Conservation (phyloP, 2,888 invertebrate species). For the Cybosia mesomella region DNA sequence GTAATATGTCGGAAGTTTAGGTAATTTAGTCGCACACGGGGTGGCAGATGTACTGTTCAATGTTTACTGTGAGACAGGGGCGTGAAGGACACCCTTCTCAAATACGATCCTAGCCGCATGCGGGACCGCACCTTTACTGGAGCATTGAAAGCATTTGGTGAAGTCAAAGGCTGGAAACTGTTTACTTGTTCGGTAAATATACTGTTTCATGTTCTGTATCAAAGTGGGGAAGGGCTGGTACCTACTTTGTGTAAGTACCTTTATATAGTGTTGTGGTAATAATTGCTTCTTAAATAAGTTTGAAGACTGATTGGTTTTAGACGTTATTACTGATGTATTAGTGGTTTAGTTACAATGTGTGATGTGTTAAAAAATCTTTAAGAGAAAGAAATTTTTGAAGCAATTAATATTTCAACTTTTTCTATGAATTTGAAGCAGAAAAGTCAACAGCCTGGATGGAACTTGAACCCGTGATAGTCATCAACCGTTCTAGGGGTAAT, state of each 20-base stretch:
- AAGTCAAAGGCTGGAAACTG: slow-evolving; percentile 9
- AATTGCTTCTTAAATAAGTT: too few species aligned
- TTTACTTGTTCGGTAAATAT: slow-evolving; percentile 10
- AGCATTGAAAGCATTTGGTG: neutral
- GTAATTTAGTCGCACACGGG: neutral
- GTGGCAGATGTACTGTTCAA: neutral
- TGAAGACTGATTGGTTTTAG: too few species aligned
- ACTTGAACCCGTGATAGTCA: too few species aligned
- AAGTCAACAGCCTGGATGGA: too few species aligned
- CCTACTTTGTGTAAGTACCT: too few species aligned
- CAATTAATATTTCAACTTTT: too few species aligned
- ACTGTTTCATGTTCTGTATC: neutral
- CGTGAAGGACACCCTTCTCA: slow-evolving; percentile 1
- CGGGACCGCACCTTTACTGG: slow-evolving; percentile 1
- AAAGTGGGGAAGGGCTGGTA: neutral
- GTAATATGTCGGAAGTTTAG: neutral
- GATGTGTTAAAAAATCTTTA: too few species aligned
- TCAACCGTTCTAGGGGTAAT: too few species aligned
- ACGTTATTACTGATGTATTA: too few species aligned
- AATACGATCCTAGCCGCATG: slow-evolving; percentile 17
- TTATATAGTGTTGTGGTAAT: neutral
- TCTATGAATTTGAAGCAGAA: too few species aligned
- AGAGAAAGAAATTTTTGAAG: too few species aligned
- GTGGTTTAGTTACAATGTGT: too few species aligned
- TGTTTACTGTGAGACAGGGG: slow-evolving; percentile 1